These are phyloP conservation scores for Cynaeus angustus DNA, from an alignment of 2,888 invertebrate genomes.

Conservation along the genomic window DNA sequence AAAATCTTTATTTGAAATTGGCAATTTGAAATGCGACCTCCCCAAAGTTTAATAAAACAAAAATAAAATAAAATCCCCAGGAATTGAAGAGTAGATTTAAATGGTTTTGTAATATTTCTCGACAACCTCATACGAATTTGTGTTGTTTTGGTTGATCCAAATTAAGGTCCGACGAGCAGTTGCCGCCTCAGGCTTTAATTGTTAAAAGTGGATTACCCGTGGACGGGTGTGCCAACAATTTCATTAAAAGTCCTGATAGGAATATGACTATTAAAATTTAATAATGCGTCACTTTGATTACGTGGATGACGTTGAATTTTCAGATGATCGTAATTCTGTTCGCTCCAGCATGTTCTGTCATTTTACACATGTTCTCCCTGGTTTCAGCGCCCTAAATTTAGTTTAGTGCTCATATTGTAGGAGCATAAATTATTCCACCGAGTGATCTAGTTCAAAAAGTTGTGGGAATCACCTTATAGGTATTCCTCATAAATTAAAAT, in stretches of 20 bases:
- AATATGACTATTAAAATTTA: conserved; percentile 59
- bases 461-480: neutral
- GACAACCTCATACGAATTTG: conserved; percentile 38
- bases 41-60: too few relatives aligned
- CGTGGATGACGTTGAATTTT: conserved; percentile 28
- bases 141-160: conserved; percentile 51
- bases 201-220: conserved; percentile 59
- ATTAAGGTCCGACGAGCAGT: conserved; percentile 34
- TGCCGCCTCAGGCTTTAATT: conserved; percentile 55
- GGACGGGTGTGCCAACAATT: conserved; percentile 58
- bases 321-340: conserved; percentile 13
- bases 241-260: conserved; percentile 58
- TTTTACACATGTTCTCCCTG: conserved; percentile 8
- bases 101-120: conserved; percentile 41
- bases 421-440: neutral
- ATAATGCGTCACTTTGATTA: conserved; percentile 45
- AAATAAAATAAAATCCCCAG: too few relatives aligned
- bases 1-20: too few relatives aligned
- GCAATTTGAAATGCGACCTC: too few relatives aligned
- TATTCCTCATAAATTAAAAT: too few relatives aligned
- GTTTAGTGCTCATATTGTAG: conserved; percentile 10
- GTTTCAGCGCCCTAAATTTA: conserved; percentile 9
- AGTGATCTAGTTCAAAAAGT: neutral
- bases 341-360: conserved; percentile 2
- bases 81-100: conserved; percentile 17